Conservation (phyloP, 2,797 vertebrate genomes). For the Benthosema pterotum region DNA sequence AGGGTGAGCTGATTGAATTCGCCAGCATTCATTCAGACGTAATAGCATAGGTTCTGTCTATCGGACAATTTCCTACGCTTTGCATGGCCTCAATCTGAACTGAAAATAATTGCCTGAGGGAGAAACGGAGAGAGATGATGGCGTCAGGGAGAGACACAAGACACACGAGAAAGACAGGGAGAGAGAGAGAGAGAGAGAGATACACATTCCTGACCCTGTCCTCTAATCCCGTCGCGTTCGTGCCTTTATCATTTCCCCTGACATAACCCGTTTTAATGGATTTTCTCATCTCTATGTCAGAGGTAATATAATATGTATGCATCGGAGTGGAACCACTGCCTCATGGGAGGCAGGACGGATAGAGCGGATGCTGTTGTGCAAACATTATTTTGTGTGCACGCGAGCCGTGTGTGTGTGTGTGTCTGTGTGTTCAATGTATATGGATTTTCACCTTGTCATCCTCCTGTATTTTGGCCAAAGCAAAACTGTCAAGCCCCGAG, state of each 20-base stretch:
- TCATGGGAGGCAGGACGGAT: slow-evolving; percentile 29
- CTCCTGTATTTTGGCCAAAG: too few species aligned
- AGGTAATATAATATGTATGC: slow-evolving; percentile 54
- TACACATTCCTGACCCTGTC: not conserved
- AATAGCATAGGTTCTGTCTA: slow-evolving; percentile 23
- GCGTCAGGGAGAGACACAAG: not conserved
- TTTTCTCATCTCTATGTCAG: slow-evolving; percentile 51
- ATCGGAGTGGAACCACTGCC: slow-evolving; percentile 39
- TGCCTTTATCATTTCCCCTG: slow-evolving; percentile 49
- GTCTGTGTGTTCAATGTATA: too few species aligned
- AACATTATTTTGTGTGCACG: too few species aligned
- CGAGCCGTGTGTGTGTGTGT: too few species aligned
- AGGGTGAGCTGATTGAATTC: not conserved
- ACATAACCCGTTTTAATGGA: slow-evolving; percentile 56
- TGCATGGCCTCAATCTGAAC: slow-evolving; percentile 20
- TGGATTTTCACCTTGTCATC: too few species aligned
- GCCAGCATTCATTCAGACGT: slow-evolving; percentile 11
- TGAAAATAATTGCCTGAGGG: slow-evolving; percentile 15
- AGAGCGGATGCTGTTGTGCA: slow-evolving; percentile 41
- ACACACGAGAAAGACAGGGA: not conserved
- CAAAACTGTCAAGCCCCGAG: too few species aligned
- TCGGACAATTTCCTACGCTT: not conserved
- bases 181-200: slow-evolving; percentile 14
- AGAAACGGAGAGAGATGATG: not conserved
- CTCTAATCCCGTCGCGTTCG: slow-evolving; percentile 1